phyloP scores from a whole-genome alignment of 2,797 vertebrate species.

The Molothrus aeneus region DNA sequence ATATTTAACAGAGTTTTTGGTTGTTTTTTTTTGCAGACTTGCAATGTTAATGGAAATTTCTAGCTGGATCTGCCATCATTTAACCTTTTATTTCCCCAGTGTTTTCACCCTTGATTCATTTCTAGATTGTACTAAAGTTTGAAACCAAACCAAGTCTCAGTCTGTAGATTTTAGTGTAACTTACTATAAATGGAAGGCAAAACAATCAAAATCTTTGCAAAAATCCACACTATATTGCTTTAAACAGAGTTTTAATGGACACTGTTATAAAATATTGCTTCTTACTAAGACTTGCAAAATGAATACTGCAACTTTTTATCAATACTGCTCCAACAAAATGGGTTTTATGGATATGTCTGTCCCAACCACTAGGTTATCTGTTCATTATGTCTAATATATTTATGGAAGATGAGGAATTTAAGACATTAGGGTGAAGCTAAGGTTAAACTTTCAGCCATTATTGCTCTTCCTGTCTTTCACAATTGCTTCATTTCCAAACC shows the following conservation, averaged over 20 bases:
- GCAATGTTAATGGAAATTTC: not conserved
- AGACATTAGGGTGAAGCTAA: not conserved
- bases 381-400: not conserved
- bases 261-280: not conserved
- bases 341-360: not conserved
- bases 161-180: not conserved
- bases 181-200: not conserved
- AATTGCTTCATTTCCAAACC: not conserved
- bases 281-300: not conserved
- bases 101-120: not conserved
- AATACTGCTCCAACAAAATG: not conserved
- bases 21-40: not conserved
- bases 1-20: not conserved
- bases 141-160: not conserved
- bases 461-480: not conserved
- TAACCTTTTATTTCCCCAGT: rapidly evolving
- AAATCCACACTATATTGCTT: not conserved
- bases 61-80: not conserved
- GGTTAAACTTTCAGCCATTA: not conserved
- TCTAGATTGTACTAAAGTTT: not conserved
- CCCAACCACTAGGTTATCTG: not conserved
- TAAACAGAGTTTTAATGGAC: not conserved
- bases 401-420: not conserved
- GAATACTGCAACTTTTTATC: not conserved
- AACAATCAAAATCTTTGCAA: not conserved